phyloP scores from a whole-genome alignment of 2,797 vertebrate genomes.

The Enteromius fasciolatus region DNA sequence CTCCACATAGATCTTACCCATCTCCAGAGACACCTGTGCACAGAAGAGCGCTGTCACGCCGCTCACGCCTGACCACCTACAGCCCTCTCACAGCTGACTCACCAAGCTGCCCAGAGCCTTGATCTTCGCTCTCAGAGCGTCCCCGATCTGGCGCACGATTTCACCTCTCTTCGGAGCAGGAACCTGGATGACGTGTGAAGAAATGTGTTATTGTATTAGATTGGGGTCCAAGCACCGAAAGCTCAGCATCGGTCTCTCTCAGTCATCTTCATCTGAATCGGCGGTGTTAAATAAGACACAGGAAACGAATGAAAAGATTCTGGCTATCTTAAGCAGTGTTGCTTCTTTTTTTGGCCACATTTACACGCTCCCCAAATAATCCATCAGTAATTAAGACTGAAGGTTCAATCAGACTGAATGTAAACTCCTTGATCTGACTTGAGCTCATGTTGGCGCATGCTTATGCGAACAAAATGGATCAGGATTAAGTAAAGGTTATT shows the following conservation, averaged over 20 bases:
- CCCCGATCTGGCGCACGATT: slow-evolving; percentile 95
- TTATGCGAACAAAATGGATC: no score
- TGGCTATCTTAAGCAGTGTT: background rate
- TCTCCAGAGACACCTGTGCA: slow-evolving; percentile 91
- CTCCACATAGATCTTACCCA: slow-evolving; percentile 97
- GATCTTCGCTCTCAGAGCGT: slow-evolving; percentile 92
- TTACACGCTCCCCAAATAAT: no score
- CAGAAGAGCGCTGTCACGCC: background rate
- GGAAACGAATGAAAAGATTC: background rate
- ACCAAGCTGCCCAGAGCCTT: slow-evolving; percentile 90
- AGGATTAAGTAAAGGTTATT: no score
- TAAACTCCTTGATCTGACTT: no score
- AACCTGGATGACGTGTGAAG: slow-evolving; percentile 71
- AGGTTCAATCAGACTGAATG: no score
- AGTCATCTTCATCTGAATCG: no score
- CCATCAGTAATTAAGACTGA: no score
- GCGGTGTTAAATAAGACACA: no score
- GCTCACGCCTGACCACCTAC: background rate
- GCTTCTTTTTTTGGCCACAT: no score
- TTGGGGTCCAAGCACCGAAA: background rate
- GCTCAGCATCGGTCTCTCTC: no score
- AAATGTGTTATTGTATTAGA: background rate
- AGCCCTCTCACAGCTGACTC: slow-evolving; percentile 40
- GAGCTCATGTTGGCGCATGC: no score
- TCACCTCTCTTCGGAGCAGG: slow-evolving; percentile 97